Percentiles rank a stretch among this genome's conserved stretches.
Conservation (phyloP, 2,797 vertebrate genomes). For the Odontamblyopus rebecca region DNA sequence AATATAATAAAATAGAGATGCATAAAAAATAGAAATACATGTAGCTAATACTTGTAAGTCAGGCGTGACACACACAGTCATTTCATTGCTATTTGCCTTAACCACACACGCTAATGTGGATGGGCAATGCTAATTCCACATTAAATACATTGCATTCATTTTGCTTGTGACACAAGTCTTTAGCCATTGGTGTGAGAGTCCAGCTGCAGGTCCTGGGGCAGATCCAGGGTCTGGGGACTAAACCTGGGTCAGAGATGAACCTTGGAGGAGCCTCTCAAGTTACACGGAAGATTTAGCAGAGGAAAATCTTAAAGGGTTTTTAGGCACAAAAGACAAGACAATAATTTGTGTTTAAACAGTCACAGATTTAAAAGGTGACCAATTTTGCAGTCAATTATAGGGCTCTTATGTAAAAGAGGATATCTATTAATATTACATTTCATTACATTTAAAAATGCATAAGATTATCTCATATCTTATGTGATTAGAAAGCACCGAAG, state of each 20-base stretch:
- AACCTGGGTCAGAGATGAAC: constrained; percentile 29
- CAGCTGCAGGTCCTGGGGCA: constrained; percentile 30
- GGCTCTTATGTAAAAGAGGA: background rate
- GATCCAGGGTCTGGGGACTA: constrained; percentile 17
- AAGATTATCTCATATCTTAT: too few species aligned
- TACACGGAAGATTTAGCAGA: constrained; percentile 14
- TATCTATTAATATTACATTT: too few species aligned
- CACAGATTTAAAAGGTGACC: background rate
- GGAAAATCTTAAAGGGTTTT: background rate
- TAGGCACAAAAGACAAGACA: background rate
- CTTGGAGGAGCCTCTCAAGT: constrained; percentile 26
- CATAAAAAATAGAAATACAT: too few species aligned
- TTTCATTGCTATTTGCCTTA: background rate
- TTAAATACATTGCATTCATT: background rate
- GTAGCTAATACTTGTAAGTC: too few species aligned
- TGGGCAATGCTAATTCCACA: background rate
- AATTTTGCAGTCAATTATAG: background rate
- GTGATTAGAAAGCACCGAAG: too few species aligned
- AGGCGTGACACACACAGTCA: too few species aligned
- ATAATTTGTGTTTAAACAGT: constrained; percentile 1
- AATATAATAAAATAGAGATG: too few species aligned
- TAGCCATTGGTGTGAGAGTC: background rate
- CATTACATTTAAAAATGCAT: too few species aligned
- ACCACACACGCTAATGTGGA: too few species aligned
- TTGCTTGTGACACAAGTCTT: background rate